These are phyloP conservation scores for Helostoma temminkii DNA, from an alignment of 2,797 vertebrate genomes.

Conservation along the genomic window DNA sequence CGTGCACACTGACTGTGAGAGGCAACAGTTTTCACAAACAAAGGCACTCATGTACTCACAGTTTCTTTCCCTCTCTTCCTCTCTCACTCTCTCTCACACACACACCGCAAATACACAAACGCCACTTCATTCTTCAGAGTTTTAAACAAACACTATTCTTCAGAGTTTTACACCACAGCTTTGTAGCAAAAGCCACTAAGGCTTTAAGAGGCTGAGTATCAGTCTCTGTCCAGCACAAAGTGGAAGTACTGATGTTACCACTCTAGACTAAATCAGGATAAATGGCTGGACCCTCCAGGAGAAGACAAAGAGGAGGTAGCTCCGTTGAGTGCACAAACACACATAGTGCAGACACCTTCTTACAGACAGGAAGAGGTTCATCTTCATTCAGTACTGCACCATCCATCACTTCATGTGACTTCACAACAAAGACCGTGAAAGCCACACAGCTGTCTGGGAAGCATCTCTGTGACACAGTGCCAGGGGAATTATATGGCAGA, in stretches of 20 bases:
- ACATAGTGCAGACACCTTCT: slow-evolving; percentile 58
- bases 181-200: slow-evolving; percentile 51
- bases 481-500: slow-evolving; percentile 66
- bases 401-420: slow-evolving; percentile 77
- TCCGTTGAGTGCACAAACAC: slow-evolving; percentile 58
- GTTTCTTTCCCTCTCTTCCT: slow-evolving; percentile 20
- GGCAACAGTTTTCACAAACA: slow-evolving; percentile 73
- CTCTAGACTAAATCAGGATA: slow-evolving; percentile 81
- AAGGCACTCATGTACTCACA: slow-evolving; percentile 61
- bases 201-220: slow-evolving; percentile 61
- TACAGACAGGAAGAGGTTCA: slow-evolving; percentile 71
- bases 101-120: slow-evolving; percentile 25
- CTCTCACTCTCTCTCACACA: slow-evolving; percentile 4
- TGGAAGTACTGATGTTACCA: slow-evolving; percentile 77
- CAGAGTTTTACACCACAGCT: slow-evolving; percentile 65
- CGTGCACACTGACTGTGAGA: slow-evolving; percentile 68
- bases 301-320: slow-evolving; percentile 56
- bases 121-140: slow-evolving; percentile 55
- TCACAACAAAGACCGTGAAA: slow-evolving; percentile 57
- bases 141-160: slow-evolving; percentile 68
- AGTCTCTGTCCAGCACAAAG: slow-evolving; percentile 74
- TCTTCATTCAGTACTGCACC: slow-evolving; percentile 70
- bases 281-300: slow-evolving; percentile 68
- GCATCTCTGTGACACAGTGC: slow-evolving; percentile 63
- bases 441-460: slow-evolving; percentile 51